phyloP scores from a whole-genome alignment of 2,113 vertebrate genomes.

The Aldabrachelys gigantea region DNA sequence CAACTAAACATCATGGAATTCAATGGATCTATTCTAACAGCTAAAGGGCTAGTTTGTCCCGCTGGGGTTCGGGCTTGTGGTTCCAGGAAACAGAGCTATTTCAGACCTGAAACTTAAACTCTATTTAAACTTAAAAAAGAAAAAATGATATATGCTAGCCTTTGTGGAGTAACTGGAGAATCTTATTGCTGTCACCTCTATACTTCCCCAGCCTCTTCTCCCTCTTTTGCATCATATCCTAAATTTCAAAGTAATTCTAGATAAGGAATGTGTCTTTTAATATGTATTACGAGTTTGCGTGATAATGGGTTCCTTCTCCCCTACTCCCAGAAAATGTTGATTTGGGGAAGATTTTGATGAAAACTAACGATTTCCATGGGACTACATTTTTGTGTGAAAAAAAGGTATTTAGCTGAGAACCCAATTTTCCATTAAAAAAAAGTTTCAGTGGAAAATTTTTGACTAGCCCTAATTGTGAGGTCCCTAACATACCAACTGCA shows the following conservation, averaged over 20 bases:
- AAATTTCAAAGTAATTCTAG: too few relatives aligned
- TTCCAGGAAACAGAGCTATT: neutral
- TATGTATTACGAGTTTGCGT: neutral
- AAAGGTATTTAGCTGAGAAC: neutral
- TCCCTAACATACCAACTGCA: neutral
- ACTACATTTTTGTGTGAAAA: neutral
- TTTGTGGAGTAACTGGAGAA: neutral
- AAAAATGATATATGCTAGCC: neutral
- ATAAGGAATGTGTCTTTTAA: neutral
- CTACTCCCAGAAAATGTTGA: neutral
- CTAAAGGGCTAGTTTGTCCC: neutral
- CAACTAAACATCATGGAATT: neutral
- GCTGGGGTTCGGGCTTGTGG: neutral
- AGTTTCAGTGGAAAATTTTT: neutral
- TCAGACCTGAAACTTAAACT: neutral
- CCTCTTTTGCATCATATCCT: neutral
- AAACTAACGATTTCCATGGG: neutral
- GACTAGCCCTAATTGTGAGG: neutral
- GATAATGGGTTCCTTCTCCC: neutral
- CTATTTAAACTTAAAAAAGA: neutral
- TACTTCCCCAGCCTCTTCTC: neutral
- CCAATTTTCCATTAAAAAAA: neutral
- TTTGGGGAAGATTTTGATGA: neutral
- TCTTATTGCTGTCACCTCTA: neutral
- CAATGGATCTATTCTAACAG: neutral